phyloP scores from a whole-genome alignment of 2,113 vertebrate species.

The Cervus canadensis region DNA sequence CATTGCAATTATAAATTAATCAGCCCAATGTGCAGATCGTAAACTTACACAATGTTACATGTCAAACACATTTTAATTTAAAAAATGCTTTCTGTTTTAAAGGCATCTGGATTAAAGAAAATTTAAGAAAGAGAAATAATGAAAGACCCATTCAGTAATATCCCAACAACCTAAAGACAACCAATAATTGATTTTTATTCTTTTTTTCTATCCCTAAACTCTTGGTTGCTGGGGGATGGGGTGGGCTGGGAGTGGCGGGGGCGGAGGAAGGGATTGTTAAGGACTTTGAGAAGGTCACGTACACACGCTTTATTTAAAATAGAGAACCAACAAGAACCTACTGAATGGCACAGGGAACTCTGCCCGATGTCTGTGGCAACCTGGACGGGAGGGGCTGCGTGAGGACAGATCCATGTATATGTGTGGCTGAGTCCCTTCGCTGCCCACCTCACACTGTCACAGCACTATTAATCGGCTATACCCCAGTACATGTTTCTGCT shows the following conservation, averaged over 20 bases:
- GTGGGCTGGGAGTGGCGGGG: not conserved
- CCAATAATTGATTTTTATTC: not conserved
- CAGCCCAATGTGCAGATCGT: not conserved
- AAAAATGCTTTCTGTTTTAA: not conserved
- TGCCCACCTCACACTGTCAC: not conserved
- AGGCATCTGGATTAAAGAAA: not conserved
- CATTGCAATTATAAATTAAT: not conserved
- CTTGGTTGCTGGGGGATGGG: not conserved
- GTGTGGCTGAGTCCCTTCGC: not conserved
- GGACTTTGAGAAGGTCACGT: not conserved
- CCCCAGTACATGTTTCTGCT: not conserved
- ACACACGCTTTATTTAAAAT: not conserved
- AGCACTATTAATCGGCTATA: rapidly evolving
- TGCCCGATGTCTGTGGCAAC: not conserved
- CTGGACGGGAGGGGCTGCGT: rapidly evolving
- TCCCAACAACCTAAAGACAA: not conserved
- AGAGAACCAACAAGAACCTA: not conserved
- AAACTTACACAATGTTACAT: not conserved
- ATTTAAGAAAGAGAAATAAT: not conserved
- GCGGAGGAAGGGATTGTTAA: not conserved
- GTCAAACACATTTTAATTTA: not conserved
- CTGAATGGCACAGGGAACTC: not conserved
- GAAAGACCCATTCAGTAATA: not conserved
- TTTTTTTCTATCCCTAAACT: not conserved
- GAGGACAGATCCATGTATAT: rapidly evolving